Percentiles rank a stretch among this genome's conserved stretches.
These are phyloP conservation scores for Hyposoter dolosus DNA, from an alignment of 2,888 invertebrate species.

Conservation along the genomic window DNA sequence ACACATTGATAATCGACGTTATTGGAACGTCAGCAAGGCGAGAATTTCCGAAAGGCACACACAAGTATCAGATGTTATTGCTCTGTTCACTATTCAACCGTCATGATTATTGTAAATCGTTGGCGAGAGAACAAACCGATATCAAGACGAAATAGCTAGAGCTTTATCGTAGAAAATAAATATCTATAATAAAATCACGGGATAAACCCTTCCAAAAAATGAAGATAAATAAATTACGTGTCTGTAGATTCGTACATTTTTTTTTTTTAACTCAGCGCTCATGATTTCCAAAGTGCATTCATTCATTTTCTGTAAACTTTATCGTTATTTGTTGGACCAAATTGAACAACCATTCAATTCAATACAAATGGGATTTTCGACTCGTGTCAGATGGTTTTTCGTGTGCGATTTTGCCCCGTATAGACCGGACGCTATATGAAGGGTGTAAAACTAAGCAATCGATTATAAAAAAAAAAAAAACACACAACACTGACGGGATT, in stretches of 20 bases:
- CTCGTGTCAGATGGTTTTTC: neutral
- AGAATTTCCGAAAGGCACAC: slow-evolving; percentile 28
- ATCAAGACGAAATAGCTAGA: slow-evolving; percentile 31
- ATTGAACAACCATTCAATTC: neutral
- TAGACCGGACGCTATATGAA: slow-evolving; percentile 30
- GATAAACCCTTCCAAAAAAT: neutral
- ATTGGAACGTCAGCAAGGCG: slow-evolving; percentile 13
- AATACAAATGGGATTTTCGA: neutral
- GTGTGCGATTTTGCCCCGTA: slow-evolving; percentile 16
- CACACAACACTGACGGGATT: neutral
- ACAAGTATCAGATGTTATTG: slow-evolving; percentile 43
- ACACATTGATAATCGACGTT: slow-evolving; percentile 39
- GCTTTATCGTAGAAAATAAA: slow-evolving; percentile 36
- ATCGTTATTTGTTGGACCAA: neutral
- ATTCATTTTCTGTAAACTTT: neutral
- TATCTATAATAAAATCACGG: slow-evolving; percentile 49
- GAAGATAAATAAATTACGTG: neutral
- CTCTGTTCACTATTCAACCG: slow-evolving; percentile 50
- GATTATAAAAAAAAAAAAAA: neutral
- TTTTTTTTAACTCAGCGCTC: neutral
- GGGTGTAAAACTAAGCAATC: neutral
- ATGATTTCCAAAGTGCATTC: neutral
- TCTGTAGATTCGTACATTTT: neutral
- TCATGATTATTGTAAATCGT: slow-evolving; percentile 50
- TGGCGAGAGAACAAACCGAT: slow-evolving; percentile 19